Evolutionary conservation across 2,797 vertebrate genomes (phyloP), one percentile per base, ranked within the genome.

Genomic region (Liasis olivaceus): DNA sequence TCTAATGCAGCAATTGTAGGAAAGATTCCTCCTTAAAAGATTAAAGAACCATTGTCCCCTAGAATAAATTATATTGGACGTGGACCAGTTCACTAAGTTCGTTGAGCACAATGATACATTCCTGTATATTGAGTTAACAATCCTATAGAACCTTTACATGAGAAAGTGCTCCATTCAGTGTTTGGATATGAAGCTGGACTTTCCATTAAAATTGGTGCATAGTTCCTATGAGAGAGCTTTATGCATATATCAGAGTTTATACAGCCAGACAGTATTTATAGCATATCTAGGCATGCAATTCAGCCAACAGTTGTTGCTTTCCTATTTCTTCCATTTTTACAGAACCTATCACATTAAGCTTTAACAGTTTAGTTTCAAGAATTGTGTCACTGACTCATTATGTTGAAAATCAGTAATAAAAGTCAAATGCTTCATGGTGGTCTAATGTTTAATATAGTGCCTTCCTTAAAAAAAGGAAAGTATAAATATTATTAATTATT

Each of bases 401-500:
- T 12, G 0, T 12, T 89, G 84, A 56, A 54, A 26, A 12, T 15
- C 86, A 58, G 13, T n/a, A 87, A 28, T 31, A 56, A 56, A 88
- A 87, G 42, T 17, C 28, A 93, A 91, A 59, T 6, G 95, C 92
- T 92, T 54, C 51, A 87, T 85, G 81, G 59, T 15, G 11, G 3
- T 85, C 77, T 66, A 36, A 26, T 59, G 3, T 14, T 81, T 77
- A 12, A 42, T 90, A 56, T 63, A 59, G 17, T 31, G 14, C 26
- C 56, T 24, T 22, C 54, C 47, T 90, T 90, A n/a, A 90, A 64
- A 17, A n/a, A 20, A 88, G 42, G 88, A 26, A 77, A 92, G 92
- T 92, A 93, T 91, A 94, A 95, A 59, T 56, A 91, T 93, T 94
- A 89, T 12, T 84, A 54, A 91, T 89, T 47, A 47, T 93, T 94